A percentile compares a stretch with the other conserved stretches of the same genome.
phyloP scores from a whole-genome alignment of 1,140 invertebrate genomes.

The Seison nebaliae region DNA sequence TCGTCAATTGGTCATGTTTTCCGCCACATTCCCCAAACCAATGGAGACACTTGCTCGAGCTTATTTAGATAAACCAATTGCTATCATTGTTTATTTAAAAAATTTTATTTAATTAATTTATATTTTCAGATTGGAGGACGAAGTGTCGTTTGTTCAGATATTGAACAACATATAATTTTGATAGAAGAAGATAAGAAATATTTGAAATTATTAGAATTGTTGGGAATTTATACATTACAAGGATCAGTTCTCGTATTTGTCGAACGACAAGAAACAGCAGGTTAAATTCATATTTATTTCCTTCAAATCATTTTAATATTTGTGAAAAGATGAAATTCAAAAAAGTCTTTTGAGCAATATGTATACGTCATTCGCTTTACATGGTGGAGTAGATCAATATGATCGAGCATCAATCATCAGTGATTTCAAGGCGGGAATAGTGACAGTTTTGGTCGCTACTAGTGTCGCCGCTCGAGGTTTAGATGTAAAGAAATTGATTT shows the following conservation, averaged over 20 bases:
- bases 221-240: slow-evolving; percentile 70
- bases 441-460: slow-evolving; percentile 48
- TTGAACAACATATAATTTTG: slow-evolving; percentile 66
- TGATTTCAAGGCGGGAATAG: slow-evolving; percentile 78
- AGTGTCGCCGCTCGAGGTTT: slow-evolving; percentile 82
- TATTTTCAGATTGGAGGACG: slow-evolving; percentile 73
- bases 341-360: slow-evolving; percentile 87
- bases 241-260: slow-evolving; percentile 89
- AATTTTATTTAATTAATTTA: too few species aligned
- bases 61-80: slow-evolving; percentile 74
- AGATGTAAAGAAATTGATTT: slow-evolving; percentile 84
- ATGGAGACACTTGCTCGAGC: slow-evolving; percentile 88
- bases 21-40: slow-evolving; percentile 86
- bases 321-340: slow-evolving; percentile 66
- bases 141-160: slow-evolving; percentile 88
- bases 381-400: slow-evolving; percentile 96
- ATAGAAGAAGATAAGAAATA: slow-evolving; percentile 90
- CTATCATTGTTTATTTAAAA: too few species aligned
- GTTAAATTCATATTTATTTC: too few species aligned
- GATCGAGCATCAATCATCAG: slow-evolving; percentile 87
- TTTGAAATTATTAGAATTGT: slow-evolving; percentile 72
- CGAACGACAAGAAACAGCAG: slow-evolving; percentile 85
- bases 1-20: slow-evolving; percentile 89
- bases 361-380: slow-evolving; percentile 73
- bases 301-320: too few species aligned